Evolutionary conservation across 2,888 invertebrate genomes (phyloP).

Genomic region (Ochlodes sylvanus): DNA sequence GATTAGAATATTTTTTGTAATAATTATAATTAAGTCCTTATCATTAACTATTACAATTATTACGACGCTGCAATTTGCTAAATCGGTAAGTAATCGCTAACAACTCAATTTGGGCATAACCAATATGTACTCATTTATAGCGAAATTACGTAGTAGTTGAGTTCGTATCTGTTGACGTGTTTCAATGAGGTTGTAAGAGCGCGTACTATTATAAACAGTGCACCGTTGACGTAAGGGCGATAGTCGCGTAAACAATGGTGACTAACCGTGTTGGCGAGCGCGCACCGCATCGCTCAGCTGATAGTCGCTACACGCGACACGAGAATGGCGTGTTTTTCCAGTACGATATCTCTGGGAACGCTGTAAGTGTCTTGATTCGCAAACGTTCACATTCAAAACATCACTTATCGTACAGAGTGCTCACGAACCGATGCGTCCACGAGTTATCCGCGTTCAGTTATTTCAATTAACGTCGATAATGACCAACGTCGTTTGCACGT

Average conservation of each 20-base stretch:
- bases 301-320: slow-evolving; percentile 74
- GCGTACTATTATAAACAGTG: slow-evolving; percentile 43
- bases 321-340: slow-evolving; percentile 76
- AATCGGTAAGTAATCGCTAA: slow-evolving; percentile 7
- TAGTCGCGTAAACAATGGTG: slow-evolving; percentile 46
- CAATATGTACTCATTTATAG: slow-evolving; percentile 8
- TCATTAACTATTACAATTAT: background rate
- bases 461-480: slow-evolving; percentile 45
- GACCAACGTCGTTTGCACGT: slow-evolving; percentile 52
- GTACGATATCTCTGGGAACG: slow-evolving; percentile 72
- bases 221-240: slow-evolving; percentile 42
- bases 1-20: too few relatives aligned
- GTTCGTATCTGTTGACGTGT: slow-evolving; percentile 44
- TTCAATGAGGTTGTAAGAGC: slow-evolving; percentile 43
- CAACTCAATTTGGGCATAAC: background rate
- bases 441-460: slow-evolving; percentile 46
- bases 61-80: background rate
- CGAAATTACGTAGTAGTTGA: slow-evolving; percentile 25
- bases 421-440: slow-evolving; percentile 35
- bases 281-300: slow-evolving; percentile 64
- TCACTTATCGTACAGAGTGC: background rate
- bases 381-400: slow-evolving; percentile 24
- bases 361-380: slow-evolving; percentile 49
- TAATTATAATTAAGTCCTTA: too few relatives aligned
- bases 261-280: slow-evolving; percentile 52